These are phyloP conservation scores for Vanessa cardui DNA, from an alignment of 2,888 invertebrate genomes.

Conservation along the genomic window DNA sequence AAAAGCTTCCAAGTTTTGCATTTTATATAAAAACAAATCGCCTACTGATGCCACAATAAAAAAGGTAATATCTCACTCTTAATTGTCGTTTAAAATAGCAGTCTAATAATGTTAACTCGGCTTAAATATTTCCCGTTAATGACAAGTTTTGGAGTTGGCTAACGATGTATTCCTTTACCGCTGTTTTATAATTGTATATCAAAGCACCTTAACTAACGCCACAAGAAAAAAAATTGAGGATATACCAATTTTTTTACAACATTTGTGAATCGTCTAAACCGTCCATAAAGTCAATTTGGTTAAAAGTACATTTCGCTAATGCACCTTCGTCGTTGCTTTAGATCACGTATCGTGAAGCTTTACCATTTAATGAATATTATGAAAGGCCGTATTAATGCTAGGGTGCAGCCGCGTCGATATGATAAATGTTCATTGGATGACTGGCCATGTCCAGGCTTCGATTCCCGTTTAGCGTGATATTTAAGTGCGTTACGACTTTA, in stretches of 20 bases:
- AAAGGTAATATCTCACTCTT: too few relatives aligned
- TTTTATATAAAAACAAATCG: not conserved
- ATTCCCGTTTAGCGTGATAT: slow-evolving; percentile 66
- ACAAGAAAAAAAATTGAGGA: slow-evolving; percentile 1
- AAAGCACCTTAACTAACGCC: not conserved
- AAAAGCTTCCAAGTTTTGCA: not conserved
- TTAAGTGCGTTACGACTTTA: slow-evolving; percentile 44
- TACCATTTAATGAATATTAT: slow-evolving; percentile 80
- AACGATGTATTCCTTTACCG: too few relatives aligned
- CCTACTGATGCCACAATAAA: not conserved
- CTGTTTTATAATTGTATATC: not conserved
- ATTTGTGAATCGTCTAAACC: slow-evolving; percentile 18
- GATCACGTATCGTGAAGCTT: slow-evolving; percentile 65
- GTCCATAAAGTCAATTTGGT: slow-evolving; percentile 36
- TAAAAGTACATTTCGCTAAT: slow-evolving; percentile 40
- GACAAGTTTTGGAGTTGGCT: too few relatives aligned
- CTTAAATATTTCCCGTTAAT: too few relatives aligned
- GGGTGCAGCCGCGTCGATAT: slow-evolving; percentile 73
- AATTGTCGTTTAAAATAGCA: too few relatives aligned
- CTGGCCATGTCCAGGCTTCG: slow-evolving; percentile 64
- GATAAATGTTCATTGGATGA: slow-evolving; percentile 75
- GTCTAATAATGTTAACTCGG: too few relatives aligned
- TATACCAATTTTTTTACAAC: slow-evolving; percentile 11
- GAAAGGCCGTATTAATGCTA: slow-evolving; percentile 59
- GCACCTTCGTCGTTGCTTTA: slow-evolving; percentile 38